Evolutionary conservation across 2,797 vertebrate genomes (phyloP).

Genomic region (Cryptoblepharus egeriae): DNA sequence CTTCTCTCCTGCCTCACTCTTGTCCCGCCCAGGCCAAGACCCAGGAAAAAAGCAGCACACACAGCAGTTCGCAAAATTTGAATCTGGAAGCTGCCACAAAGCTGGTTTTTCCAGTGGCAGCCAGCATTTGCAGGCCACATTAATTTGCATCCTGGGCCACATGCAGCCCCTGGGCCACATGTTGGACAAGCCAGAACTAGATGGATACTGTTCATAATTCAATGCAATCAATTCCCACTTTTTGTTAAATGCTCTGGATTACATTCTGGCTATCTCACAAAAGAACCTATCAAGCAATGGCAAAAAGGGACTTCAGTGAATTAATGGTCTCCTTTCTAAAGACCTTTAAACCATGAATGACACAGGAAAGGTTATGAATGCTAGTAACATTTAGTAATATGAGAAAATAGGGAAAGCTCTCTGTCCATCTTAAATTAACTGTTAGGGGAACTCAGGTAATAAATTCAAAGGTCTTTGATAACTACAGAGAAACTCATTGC

Average conservation of each 20-base stretch:
- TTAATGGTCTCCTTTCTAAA: not conserved
- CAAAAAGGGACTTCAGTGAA: not conserved
- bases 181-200: no score
- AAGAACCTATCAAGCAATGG: not conserved
- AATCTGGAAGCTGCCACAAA: no score
- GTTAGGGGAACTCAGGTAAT: not conserved
- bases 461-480: not conserved
- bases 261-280: not conserved
- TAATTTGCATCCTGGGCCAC: no score
- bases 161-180: no score
- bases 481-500: not conserved
- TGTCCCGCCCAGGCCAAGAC: no score
- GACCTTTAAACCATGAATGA: not conserved
- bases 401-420: not conserved
- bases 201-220: not conserved
- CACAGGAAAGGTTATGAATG: not conserved
- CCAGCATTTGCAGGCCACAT: no score
- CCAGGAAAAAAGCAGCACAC: no score
- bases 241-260: not conserved
- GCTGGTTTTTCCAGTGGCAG: no score
- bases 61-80: no score
- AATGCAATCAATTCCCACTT: not conserved
- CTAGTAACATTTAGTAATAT: not conserved
- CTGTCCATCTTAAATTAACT: not conserved
- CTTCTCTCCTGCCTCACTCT: no score